Base-by-base conservation (phyloP, 2,888 invertebrate species). In the Oscheius sp. region DNA sequence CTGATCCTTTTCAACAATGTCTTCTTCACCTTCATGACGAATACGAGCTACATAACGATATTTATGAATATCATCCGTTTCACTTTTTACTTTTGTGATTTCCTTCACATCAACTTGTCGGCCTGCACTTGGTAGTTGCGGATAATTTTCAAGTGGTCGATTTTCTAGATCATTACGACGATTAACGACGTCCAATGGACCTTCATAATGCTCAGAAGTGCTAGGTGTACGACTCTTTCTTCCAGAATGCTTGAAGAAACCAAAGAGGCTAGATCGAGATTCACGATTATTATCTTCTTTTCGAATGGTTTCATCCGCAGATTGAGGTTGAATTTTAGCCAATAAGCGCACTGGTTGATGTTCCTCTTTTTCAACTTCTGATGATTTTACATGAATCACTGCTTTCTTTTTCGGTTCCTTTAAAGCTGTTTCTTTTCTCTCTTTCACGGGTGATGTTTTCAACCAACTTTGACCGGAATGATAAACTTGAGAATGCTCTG, bases 21-120 rank as follows among this genome's bases (percentile, higher is more conserved):
- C 73, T 62, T 74, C 74, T n/a, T 71, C 71, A n/a, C 72, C 74
- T n/a, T 67, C 68, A 57, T 76, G 73, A 1, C 68, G 61, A 33
- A 61, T 41, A 8, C 75, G 66, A n/a, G 63, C 45, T 14, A 76
- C 67, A 67, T 70, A 67, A 49, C 70, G 70, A 64, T 59, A 38
- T 32, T 47, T 24, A 3, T 2, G 22, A 22, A 47, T 47, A 12
- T 47, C 47, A 24, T 24, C 24, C 12, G 24, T 24, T 12, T 24
- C 47, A 22, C 22, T 22, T 6, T 14, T 41, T 41, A 47, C 5
- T 26, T 49, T 36, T 17, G 50, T 59, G 24, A 8, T 32, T 24
- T 50, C 30, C 30, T 26, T 50, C 26, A 50, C 50, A 0, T 14
- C n/a, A n/a, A n/a, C n/a, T 12, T 2, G 47, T 24, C 47, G 20